A percentile compares a stretch with the other conserved stretches of the same genome.
phyloP scores from a whole-genome alignment of 2,113 vertebrate genomes.

The Hippocampus guttulatus region DNA sequence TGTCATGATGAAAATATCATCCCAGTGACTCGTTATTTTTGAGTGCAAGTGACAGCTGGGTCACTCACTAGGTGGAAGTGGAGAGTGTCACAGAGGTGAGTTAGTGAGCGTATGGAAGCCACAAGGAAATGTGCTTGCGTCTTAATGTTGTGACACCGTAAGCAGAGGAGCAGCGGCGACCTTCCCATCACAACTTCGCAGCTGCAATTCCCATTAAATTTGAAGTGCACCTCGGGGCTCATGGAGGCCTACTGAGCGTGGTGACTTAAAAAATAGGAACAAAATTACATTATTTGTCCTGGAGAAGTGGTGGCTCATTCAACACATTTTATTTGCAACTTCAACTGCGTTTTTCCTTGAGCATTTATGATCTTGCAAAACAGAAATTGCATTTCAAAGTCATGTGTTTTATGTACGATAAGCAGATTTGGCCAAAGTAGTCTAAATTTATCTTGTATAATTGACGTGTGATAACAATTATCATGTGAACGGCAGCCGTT shows the following conservation, averaged over 20 bases:
- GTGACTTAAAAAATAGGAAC: background rate
- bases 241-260: background rate
- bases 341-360: background rate
- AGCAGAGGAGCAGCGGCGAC: slow-evolving; percentile 24
- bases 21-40: slow-evolving; percentile 23
- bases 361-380: too few relatives aligned
- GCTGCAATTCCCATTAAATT: slow-evolving; percentile 41
- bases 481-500: background rate
- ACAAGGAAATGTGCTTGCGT: slow-evolving; percentile 9
- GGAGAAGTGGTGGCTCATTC: too few relatives aligned
- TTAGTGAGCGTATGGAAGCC: slow-evolving; percentile 5
- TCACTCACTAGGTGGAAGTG: background rate
- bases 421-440: too few relatives aligned
- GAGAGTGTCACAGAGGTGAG: slow-evolving; percentile 6
- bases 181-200: slow-evolving; percentile 30
- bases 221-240: slow-evolving; percentile 30
- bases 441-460: background rate
- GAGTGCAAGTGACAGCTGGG: slow-evolving; percentile 60
- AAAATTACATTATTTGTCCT: background rate
- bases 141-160: slow-evolving; percentile 27
- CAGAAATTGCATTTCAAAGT: too few relatives aligned
- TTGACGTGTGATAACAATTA: background rate
- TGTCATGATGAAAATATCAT: slow-evolving; percentile 48
- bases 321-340: background rate
- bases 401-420: too few relatives aligned